Conservation (phyloP, 2,888 invertebrate genomes). For the Hemaris fuciformis region DNA sequence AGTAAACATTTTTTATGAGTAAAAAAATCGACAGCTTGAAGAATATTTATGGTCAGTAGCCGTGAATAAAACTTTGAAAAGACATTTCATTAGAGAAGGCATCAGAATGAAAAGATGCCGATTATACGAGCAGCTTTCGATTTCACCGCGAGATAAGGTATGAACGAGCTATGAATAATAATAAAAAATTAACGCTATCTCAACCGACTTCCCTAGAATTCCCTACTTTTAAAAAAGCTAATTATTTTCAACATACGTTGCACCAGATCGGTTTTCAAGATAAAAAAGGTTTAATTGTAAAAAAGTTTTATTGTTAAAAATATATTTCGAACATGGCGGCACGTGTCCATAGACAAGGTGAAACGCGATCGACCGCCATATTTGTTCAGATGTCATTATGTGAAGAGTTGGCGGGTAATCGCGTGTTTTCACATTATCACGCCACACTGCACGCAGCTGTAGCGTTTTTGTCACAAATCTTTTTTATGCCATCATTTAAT, state of each 20-base stretch:
- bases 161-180: neutral
- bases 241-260: constrained; percentile 9
- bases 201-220: too few species aligned
- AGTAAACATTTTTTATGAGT: neutral
- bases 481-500: neutral
- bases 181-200: neutral
- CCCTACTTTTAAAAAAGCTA: neutral
- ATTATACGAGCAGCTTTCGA: neutral
- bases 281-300: constrained; percentile 8
- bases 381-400: constrained; percentile 66
- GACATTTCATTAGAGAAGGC: neutral
- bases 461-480: constrained; percentile 35
- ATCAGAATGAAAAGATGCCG: neutral
- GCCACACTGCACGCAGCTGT: constrained; percentile 58
- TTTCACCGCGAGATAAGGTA: neutral
- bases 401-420: constrained; percentile 50
- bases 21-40: too few species aligned
- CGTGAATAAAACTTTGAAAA: neutral
- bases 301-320: constrained; percentile 6
- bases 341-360: constrained; percentile 10
- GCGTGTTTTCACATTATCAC: constrained; percentile 41
- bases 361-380: constrained; percentile 26
- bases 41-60: neutral
- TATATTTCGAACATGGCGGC: neutral
- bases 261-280: constrained; percentile 7